Conservation (phyloP, 2,888 invertebrate species). For the Drosophila buzzatii region DNA sequence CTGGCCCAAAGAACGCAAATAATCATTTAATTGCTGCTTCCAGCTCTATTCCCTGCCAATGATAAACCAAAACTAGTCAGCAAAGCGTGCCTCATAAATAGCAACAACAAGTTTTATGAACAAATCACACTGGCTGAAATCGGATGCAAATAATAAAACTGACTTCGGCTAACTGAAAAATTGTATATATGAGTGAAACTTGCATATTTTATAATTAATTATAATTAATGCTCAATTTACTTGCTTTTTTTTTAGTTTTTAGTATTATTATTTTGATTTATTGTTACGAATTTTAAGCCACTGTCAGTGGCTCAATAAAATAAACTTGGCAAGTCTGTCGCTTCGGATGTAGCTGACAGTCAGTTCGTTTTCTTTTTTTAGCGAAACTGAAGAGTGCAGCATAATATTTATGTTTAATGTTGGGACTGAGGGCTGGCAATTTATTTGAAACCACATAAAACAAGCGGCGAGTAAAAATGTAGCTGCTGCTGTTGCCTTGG, state of each 20-base stretch:
- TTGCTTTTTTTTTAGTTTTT: too few relatives aligned
- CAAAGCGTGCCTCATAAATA: conserved; percentile 59
- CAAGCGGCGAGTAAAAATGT: conserved; percentile 69
- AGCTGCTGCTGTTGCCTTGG: conserved; percentile 52
- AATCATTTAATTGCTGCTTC: conserved; percentile 60
- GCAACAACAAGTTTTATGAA: conserved; percentile 14
- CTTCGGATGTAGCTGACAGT: neutral
- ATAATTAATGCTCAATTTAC: neutral
- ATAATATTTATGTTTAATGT: conserved; percentile 50
- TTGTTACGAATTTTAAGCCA: neutral
- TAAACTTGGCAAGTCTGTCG: neutral
- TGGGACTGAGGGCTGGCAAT: conserved; percentile 58
- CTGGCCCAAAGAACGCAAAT: conserved; percentile 49
- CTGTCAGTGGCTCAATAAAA: conserved; percentile 3
- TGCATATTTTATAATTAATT: neutral
- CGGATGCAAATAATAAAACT: neutral
- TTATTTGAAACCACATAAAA: conserved; percentile 79
- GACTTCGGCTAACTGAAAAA: neutral
- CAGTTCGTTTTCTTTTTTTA: neutral
- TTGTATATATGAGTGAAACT: too few relatives aligned
- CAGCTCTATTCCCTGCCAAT: conserved; percentile 10
- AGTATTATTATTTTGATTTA: neutral
- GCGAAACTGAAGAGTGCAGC: conserved; percentile 30
- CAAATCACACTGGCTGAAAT: neutral
- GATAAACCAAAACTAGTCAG: conserved; percentile 21